Evolutionary conservation across 2,113 vertebrate genomes (phyloP).

Genomic region (Morone chrysops): DNA sequence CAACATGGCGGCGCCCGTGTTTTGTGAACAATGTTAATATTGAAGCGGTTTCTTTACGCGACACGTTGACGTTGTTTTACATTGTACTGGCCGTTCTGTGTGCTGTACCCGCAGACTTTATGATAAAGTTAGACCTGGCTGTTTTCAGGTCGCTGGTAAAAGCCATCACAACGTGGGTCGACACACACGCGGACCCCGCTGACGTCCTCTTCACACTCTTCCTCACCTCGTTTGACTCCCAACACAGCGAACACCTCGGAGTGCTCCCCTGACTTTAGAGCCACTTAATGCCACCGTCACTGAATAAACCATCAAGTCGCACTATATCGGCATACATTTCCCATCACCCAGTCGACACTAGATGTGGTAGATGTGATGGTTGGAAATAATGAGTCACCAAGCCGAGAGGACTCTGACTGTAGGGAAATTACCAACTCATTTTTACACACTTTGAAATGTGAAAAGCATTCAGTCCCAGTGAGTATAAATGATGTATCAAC

Average conservation of each 20-base stretch:
- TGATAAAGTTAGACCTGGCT: fast-evolving
- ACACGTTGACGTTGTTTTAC: fast-evolving
- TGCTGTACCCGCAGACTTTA: fast-evolving
- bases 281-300: no score
- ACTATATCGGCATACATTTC: no score
- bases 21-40: background rate
- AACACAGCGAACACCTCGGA: background rate
- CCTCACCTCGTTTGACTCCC: background rate
- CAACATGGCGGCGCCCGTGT: conserved; percentile 71
- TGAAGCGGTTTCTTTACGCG: background rate
- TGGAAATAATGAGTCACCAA: no score
- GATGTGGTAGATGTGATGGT: no score
- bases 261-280: no score
- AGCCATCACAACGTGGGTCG: conserved; percentile 18
- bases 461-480: background rate
- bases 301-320: background rate
- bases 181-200: conserved; percentile 27
- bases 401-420: no score
- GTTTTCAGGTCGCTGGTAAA: fast-evolving
- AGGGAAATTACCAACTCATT: background rate
- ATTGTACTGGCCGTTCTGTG: fast-evolving
- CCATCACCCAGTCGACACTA: background rate
- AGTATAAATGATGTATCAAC: no score
- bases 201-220: no score
- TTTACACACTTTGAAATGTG: background rate